phyloP scores from a whole-genome alignment of 2,113 vertebrate species.

The Pluvialis apricaria region DNA sequence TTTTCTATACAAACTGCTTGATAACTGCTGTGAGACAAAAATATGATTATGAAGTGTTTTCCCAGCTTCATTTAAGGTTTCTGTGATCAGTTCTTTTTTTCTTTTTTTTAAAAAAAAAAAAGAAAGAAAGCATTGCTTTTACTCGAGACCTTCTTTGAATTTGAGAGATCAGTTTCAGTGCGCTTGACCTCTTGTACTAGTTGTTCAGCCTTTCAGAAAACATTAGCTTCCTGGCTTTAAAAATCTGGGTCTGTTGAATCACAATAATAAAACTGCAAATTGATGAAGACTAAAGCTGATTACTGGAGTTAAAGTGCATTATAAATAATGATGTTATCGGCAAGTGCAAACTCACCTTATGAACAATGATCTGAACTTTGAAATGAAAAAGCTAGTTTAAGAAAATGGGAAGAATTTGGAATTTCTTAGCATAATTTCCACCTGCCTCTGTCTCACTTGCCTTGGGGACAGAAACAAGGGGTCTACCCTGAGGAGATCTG shows the following conservation, averaged over 20 bases:
- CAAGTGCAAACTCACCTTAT: not conserved
- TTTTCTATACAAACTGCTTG: not conserved
- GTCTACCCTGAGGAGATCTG: not conserved
- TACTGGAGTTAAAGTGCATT: not conserved
- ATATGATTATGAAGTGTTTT: not conserved
- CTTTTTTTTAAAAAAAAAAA: not conserved
- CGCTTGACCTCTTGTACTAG: not conserved
- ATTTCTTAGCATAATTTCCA: not conserved
- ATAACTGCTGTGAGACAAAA: not conserved
- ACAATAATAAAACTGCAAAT: not conserved
- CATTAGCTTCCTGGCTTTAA: not conserved
- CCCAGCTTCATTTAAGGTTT: not conserved
- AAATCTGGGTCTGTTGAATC: not conserved
- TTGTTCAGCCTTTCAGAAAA: constrained; percentile 41
- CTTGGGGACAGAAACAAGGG: not conserved
- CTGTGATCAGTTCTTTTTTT: not conserved
- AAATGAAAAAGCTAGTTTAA: not conserved
- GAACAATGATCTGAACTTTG: not conserved
- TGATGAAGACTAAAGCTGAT: not conserved
- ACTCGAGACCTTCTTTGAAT: not conserved
- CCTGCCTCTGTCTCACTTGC: not conserved
- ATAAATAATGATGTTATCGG: not conserved
- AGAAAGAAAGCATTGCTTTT: not conserved
- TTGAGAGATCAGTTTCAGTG: not conserved
- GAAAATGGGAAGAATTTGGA: not conserved